These are phyloP conservation scores for Ichneumon xanthorius DNA, from an alignment of 2,888 invertebrate genomes.

Conservation along the genomic window DNA sequence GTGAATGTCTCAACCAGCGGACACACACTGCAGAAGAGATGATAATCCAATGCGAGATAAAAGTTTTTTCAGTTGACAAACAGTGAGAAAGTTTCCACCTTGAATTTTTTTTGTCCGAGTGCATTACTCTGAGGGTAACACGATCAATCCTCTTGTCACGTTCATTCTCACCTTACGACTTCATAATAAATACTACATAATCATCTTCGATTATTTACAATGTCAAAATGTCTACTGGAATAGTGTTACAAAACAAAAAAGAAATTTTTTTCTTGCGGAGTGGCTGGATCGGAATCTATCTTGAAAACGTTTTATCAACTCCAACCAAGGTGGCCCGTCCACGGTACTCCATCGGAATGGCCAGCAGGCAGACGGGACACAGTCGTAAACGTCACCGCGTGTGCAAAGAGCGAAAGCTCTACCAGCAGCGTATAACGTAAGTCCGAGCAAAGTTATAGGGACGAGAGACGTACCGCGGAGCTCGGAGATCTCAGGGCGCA, in stretches of 20 bases:
- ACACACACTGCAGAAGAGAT: background rate
- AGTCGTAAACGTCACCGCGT: slow-evolving; percentile 44
- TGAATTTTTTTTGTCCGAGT: slow-evolving; percentile 5
- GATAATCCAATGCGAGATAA: slow-evolving; percentile 47
- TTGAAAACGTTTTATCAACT: slow-evolving; percentile 9
- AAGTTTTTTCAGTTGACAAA: slow-evolving; percentile 40
- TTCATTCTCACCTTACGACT: slow-evolving; percentile 35
- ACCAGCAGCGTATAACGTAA: slow-evolving; percentile 39
- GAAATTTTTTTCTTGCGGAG: background rate
- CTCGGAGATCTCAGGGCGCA: slow-evolving; percentile 32
- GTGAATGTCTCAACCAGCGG: slow-evolving; percentile 37
- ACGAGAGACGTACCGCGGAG: slow-evolving; percentile 6
- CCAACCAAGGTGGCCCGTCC: background rate
- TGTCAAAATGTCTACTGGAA: slow-evolving; percentile 5
- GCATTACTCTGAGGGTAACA: background rate
- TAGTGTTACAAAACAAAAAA: background rate
- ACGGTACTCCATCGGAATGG: slow-evolving; percentile 2
- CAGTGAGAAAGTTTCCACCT: slow-evolving; percentile 43
- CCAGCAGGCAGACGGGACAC: slow-evolving; percentile 2
- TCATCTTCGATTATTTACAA: slow-evolving; percentile 20
- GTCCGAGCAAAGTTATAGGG: slow-evolving; percentile 26
- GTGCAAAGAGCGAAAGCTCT: slow-evolving; percentile 32
- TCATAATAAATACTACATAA: background rate
- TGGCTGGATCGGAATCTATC: slow-evolving; percentile 4
- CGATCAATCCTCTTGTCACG: slow-evolving; percentile 38